A percentile compares a stretch with the other conserved stretches of the same genome.
phyloP scores from a whole-genome alignment of 2,888 invertebrate species.

The Athripsodes cinereus region DNA sequence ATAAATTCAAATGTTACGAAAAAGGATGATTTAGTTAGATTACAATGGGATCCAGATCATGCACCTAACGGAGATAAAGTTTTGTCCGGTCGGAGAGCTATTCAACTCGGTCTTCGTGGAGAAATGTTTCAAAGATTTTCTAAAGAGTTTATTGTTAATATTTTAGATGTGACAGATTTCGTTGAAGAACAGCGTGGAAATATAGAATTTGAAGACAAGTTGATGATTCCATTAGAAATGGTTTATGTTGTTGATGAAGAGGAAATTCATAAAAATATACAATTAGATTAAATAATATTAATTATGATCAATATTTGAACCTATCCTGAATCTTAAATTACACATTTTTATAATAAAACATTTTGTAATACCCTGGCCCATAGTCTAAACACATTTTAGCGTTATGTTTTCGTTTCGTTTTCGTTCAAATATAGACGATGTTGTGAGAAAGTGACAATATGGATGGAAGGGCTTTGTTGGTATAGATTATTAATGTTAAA shows the following conservation, averaged over 20 bases:
- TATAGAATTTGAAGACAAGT: background rate
- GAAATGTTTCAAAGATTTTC: background rate
- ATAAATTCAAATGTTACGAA: background rate
- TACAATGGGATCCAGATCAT: background rate
- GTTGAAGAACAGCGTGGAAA: background rate
- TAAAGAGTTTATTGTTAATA: background rate
- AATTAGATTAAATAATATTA: too few relatives aligned
- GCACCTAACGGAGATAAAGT: background rate
- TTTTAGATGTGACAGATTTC: background rate
- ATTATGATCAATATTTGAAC: too few relatives aligned
- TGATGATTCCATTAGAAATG: background rate
- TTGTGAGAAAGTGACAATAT: too few relatives aligned
- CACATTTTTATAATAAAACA: too few relatives aligned
- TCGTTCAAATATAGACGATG: too few relatives aligned
- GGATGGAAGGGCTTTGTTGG: too few relatives aligned
- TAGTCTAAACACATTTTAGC: too few relatives aligned
- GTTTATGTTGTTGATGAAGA: background rate
- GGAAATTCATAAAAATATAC: background rate
- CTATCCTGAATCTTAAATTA: too few relatives aligned
- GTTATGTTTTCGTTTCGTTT: too few relatives aligned
- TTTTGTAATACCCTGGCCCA: too few relatives aligned
- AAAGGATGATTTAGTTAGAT: background rate
- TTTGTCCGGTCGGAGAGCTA: background rate
- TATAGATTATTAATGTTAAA: too few relatives aligned
- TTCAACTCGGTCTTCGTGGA: background rate